A percentile compares a stretch with the other conserved stretches of the same genome.
Evolutionary conservation across 2,797 vertebrate genomes (phyloP).

Genomic region (Babyrousa celebensis): DNA sequence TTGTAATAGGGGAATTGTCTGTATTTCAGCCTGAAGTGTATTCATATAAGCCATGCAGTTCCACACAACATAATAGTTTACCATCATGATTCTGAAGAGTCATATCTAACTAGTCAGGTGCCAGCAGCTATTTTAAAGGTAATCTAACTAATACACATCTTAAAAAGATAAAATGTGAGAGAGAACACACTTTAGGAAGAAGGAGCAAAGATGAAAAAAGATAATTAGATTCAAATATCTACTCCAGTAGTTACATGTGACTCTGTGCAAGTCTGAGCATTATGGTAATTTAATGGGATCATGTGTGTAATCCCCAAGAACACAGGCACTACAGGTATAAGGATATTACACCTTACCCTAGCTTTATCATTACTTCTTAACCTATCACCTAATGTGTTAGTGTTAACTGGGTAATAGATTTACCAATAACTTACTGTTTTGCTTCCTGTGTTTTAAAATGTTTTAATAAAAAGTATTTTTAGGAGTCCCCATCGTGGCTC

Average conservation of each 20-base stretch:
- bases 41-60: background rate
- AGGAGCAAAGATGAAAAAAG: background rate
- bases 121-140: background rate
- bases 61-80: background rate
- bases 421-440: background rate
- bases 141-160: background rate
- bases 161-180: constrained; percentile 9
- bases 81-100: background rate
- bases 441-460: background rate
- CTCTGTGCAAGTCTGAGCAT: background rate
- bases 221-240: background rate
- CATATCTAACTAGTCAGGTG: background rate
- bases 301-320: background rate
- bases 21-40: background rate
- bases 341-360: background rate
- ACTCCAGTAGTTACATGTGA: background rate
- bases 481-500: no score
- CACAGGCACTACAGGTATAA: background rate
- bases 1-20: background rate
- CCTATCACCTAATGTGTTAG: background rate
- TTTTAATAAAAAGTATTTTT: constrained; percentile 19
- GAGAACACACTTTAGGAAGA: constrained; percentile 32
- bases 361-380: background rate
- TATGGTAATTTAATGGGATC: background rate
- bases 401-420: background rate